phyloP scores from a whole-genome alignment of 1,140 invertebrate species.

The Cephus cinctus region DNA sequence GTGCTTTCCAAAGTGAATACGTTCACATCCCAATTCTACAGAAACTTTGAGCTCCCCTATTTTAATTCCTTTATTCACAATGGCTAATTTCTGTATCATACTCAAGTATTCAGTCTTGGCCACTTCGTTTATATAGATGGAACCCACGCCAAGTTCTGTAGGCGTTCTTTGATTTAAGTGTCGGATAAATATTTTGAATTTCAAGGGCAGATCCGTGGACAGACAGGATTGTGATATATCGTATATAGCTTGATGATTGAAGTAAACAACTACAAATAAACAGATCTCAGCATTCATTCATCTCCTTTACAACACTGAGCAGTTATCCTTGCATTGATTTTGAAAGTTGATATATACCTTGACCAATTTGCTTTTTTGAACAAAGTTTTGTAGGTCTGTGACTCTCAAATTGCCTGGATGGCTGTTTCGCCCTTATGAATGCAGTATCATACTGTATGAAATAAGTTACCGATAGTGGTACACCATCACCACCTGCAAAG shows the following conservation, averaged over 20 bases:
- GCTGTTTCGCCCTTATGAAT: slow-evolving; percentile 22
- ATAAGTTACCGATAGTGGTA: slow-evolving; percentile 35
- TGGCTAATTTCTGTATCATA: slow-evolving; percentile 31
- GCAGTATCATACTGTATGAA: slow-evolving; percentile 40
- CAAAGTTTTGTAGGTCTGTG: slow-evolving; percentile 37
- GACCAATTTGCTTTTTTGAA: slow-evolving; percentile 36
- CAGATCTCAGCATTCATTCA: too few species aligned
- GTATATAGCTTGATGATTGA: slow-evolving; percentile 40
- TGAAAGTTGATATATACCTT: slow-evolving; percentile 32
- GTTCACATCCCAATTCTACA: slow-evolving; percentile 53
- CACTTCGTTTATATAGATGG: slow-evolving; percentile 31
- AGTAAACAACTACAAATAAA: slow-evolving; percentile 38
- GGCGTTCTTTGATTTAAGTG: slow-evolving; percentile 41
- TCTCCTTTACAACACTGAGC: too few species aligned
- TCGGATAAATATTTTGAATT: slow-evolving; percentile 42
- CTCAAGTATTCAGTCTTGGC: slow-evolving; percentile 28
- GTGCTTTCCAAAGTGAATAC: slow-evolving; percentile 54
- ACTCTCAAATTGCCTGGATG: slow-evolving; percentile 28
- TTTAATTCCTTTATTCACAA: slow-evolving; percentile 48
- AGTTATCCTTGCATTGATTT: too few species aligned
- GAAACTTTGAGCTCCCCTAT: slow-evolving; percentile 49
- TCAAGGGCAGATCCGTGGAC: slow-evolving; percentile 24
- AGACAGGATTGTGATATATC: slow-evolving; percentile 32
- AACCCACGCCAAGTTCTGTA: slow-evolving; percentile 41
- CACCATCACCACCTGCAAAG: slow-evolving; percentile 26